phyloP scores from a whole-genome alignment of 2,888 invertebrate genomes.

The Tubiluchus corallicola region DNA sequence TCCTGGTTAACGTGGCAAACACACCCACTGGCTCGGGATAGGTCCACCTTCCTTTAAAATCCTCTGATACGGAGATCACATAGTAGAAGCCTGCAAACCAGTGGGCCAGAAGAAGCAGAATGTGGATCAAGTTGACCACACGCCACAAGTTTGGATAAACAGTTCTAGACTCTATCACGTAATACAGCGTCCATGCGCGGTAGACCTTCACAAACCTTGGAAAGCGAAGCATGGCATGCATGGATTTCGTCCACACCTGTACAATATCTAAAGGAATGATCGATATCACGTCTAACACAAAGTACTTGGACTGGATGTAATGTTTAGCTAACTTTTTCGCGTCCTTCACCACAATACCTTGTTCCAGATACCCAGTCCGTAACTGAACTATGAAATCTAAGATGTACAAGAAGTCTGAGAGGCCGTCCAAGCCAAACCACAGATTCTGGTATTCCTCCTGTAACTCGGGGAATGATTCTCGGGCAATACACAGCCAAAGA shows the following conservation, averaged over 20 bases:
- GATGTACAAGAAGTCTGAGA: slow-evolving; percentile 70
- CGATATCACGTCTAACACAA: slow-evolving; percentile 61
- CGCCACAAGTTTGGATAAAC: slow-evolving; percentile 91
- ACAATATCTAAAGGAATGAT: slow-evolving; percentile 68
- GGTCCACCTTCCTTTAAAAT: slow-evolving; percentile 41
- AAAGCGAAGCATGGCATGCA: slow-evolving; percentile 59
- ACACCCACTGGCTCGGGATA: slow-evolving; percentile 52
- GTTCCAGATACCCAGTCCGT: slow-evolving; percentile 81
- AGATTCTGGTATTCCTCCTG: slow-evolving; percentile 38
- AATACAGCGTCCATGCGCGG: slow-evolving; percentile 75
- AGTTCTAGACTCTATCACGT: slow-evolving; percentile 85
- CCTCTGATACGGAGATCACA: slow-evolving; percentile 72
- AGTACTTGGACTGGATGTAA: slow-evolving; percentile 63
- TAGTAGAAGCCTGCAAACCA: slow-evolving; percentile 98
- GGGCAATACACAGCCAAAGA: slow-evolving; percentile 81
- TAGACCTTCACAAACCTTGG: slow-evolving; percentile 42
- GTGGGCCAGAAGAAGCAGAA: slow-evolving; percentile 77
- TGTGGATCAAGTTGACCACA: slow-evolving; percentile 82
- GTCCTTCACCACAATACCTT: slow-evolving; percentile 84
- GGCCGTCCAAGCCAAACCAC: slow-evolving; percentile 62
- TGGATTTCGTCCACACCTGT: slow-evolving; percentile 52
- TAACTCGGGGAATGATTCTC: slow-evolving; percentile 82
- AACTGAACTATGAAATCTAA: slow-evolving; percentile 76
- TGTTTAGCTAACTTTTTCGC: slow-evolving; percentile 71
- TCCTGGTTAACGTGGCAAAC: slow-evolving; percentile 52